Evolutionary conservation across 2,888 invertebrate genomes (phyloP).

Genomic region (Nomada flava): DNA sequence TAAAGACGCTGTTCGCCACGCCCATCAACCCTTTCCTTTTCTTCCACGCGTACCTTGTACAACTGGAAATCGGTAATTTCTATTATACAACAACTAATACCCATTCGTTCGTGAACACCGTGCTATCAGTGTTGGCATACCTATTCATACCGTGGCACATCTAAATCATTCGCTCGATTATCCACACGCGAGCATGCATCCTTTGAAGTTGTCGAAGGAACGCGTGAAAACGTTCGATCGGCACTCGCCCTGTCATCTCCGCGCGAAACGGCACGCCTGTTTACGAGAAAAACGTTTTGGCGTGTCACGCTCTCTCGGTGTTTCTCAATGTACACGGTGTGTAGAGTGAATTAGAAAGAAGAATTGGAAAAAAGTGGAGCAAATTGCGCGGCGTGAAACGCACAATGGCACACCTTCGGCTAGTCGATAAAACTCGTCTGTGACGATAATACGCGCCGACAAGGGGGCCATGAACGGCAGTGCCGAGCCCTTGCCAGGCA

Average conservation of each 20-base stretch:
- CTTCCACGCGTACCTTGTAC: not conserved
- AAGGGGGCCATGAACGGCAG: constrained; percentile 58
- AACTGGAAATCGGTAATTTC: constrained; percentile 17
- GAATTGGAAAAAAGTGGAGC: constrained; percentile 71
- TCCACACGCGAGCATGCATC: constrained; percentile 25
- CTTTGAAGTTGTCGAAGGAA: constrained; percentile 25
- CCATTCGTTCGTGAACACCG: not conserved
- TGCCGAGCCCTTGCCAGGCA: constrained; percentile 80
- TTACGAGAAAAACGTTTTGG: constrained; percentile 63
- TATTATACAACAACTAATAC: constrained; percentile 21
- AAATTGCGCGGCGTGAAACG: constrained; percentile 74
- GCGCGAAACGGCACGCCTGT: constrained; percentile 59
- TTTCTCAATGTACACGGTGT: not conserved
- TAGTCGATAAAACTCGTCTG: constrained; percentile 61
- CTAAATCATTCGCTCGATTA: constrained; percentile 25
- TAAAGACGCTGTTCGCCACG: constrained; percentile 19
- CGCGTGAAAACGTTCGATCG: constrained; percentile 42
- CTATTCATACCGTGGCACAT: not conserved
- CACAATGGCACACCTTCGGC: constrained; percentile 77
- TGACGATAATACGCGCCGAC: constrained; percentile 63
- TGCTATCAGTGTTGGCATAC: constrained; percentile 10
- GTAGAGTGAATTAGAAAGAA: constrained; percentile 28
- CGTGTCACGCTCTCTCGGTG: constrained; percentile 23
- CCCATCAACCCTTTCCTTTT: constrained; percentile 11
- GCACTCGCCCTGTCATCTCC: constrained; percentile 63